Conservation (phyloP, 2,888 invertebrate genomes). For the Patella caerulea region DNA sequence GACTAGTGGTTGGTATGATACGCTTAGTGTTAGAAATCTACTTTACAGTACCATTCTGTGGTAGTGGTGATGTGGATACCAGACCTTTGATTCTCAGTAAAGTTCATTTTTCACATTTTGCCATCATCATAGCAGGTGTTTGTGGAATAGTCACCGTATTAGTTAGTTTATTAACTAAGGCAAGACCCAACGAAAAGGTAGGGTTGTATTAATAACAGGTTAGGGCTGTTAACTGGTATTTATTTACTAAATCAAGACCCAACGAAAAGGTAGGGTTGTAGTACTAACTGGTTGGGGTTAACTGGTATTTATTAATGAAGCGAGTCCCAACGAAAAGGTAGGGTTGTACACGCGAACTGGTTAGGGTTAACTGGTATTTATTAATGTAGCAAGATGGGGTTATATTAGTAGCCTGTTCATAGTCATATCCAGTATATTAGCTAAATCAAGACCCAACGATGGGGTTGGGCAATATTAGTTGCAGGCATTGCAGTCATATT, state of each 20-base stretch:
- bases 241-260: no score
- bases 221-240: no score
- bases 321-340: no score
- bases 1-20: not conserved
- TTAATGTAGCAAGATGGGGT: slow-evolving; percentile 29
- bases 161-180: not conserved
- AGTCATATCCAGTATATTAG: no score
- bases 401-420: no score
- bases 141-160: slow-evolving; percentile 44
- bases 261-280: no score
- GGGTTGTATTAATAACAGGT: not conserved
- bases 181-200: slow-evolving; percentile 41
- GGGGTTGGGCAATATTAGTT: not conserved
- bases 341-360: not conserved
- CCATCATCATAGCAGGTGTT: slow-evolving; percentile 53
- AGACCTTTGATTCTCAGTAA: slow-evolving; percentile 46
- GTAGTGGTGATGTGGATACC: slow-evolving; percentile 54
- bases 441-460: no score
- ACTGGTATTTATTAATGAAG: no score
- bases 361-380: not conserved
- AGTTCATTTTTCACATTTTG: slow-evolving; percentile 63
- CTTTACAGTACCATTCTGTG: slow-evolving; percentile 68
- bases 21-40: not conserved
- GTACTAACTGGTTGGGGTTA: not conserved
- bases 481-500: no score